Evolutionary conservation across 2,797 vertebrate species (phyloP).

Genomic region (Odontamblyopus lacepedii): DNA sequence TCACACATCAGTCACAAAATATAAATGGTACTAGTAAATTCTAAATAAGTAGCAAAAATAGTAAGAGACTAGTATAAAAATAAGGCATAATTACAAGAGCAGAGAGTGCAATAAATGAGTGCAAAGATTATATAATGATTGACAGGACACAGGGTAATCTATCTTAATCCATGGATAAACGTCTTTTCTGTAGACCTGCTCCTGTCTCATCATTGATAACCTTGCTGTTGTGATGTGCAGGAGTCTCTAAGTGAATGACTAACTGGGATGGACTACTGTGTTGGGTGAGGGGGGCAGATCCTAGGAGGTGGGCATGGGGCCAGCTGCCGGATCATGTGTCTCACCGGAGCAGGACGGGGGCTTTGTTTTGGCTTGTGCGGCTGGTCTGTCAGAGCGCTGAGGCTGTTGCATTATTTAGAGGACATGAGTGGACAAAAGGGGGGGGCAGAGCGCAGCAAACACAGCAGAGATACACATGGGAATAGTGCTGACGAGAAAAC

Average conservation of each 20-base stretch:
- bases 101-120: neutral
- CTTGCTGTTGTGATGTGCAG: constrained; percentile 21
- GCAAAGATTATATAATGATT: too few relatives aligned
- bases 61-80: too few relatives aligned
- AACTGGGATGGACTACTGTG: neutral
- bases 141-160: too few relatives aligned
- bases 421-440: constrained; percentile 48
- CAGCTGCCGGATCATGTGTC: constrained; percentile 49
- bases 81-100: too few relatives aligned
- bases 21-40: too few relatives aligned
- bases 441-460: constrained; percentile 16
- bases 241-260: neutral
- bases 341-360: constrained; percentile 39
- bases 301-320: constrained; percentile 26
- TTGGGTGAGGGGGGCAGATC: constrained; percentile 10
- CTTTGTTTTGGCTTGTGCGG: constrained; percentile 57
- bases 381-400: constrained; percentile 48
- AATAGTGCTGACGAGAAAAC: constrained; percentile 10
- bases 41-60: too few relatives aligned
- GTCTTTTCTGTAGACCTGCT: neutral
- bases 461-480: neutral
- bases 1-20: too few relatives aligned
- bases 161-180: neutral
- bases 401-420: constrained; percentile 68
- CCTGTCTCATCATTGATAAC: neutral